Evolutionary conservation across 2,113 vertebrate genomes (phyloP).

Genomic region (Alligator sinensis): DNA sequence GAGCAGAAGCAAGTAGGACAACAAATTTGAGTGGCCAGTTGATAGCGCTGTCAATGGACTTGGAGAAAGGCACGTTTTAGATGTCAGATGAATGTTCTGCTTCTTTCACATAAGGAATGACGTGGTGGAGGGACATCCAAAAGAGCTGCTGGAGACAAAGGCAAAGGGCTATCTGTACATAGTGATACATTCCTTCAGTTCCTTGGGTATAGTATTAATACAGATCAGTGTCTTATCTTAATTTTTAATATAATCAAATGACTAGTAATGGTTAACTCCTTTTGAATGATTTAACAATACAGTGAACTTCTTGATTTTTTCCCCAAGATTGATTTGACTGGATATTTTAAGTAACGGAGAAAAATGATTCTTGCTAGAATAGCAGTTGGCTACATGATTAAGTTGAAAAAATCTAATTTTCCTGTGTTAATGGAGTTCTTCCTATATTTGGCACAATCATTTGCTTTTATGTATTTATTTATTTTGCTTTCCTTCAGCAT

Average conservation of each 20-base stretch:
- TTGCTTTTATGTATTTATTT: not conserved
- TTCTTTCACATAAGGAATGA: not conserved
- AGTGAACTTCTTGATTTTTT: not conserved
- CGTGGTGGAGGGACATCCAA: slow-evolving; percentile 47
- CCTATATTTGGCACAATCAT: not conserved
- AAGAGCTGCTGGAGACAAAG: slow-evolving; percentile 24
- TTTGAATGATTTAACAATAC: not conserved
- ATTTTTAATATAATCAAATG: not conserved
- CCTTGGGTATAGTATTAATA: slow-evolving; percentile 30
- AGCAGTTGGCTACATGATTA: not conserved
- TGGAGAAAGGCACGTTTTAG: slow-evolving; percentile 4
- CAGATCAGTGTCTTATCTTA: slow-evolving; percentile 24
- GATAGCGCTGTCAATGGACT: slow-evolving; percentile 52
- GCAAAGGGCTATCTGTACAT: slow-evolving; percentile 42
- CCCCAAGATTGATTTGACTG: not conserved
- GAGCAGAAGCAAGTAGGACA: not conserved
- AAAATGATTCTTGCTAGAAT: not conserved
- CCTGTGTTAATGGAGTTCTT: not conserved
- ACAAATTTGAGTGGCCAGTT: slow-evolving; percentile 42
- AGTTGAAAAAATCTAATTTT: not conserved
- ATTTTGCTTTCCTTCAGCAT: slow-evolving; percentile 18
- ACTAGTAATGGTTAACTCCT: not conserved
- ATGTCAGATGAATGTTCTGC: not conserved
- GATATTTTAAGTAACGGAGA: not conserved
- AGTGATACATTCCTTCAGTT: slow-evolving; percentile 2